Evolutionary conservation across 2,888 invertebrate genomes (phyloP).

Genomic region (Sinelater perroti): DNA sequence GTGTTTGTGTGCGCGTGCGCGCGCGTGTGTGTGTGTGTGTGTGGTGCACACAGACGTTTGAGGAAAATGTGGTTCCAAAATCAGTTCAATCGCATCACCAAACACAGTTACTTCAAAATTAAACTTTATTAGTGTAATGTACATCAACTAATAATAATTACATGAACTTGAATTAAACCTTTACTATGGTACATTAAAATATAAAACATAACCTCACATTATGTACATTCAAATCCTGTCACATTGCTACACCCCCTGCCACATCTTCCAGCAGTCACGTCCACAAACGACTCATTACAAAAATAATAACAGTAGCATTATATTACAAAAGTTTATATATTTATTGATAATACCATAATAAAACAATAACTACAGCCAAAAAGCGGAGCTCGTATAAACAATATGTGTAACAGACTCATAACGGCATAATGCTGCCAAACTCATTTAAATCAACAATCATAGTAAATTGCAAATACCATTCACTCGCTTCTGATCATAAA

Average conservation of each 20-base stretch:
- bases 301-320: neutral
- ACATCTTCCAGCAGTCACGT: constrained; percentile 8
- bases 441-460: constrained; percentile 7
- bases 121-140: constrained; percentile 44
- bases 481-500: neutral
- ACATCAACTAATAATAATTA: constrained; percentile 38
- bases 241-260: constrained; percentile 4
- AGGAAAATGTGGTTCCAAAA: too few species aligned
- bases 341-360: neutral
- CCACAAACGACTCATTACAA: neutral
- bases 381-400: constrained; percentile 1
- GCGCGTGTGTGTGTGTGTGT: too few species aligned
- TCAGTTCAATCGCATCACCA: too few species aligned
- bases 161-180: constrained; percentile 19
- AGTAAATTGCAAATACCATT: constrained; percentile 9
- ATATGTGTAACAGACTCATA: neutral
- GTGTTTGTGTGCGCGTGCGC: too few species aligned
- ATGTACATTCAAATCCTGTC: constrained; percentile 11
- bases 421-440: neutral
- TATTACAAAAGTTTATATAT: constrained; percentile 10
- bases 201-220: constrained; percentile 20
- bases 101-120: constrained; percentile 26
- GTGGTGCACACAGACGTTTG: too few species aligned
- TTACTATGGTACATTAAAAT: constrained; percentile 29
- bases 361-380: constrained; percentile 6